Conservation (phyloP, 1,140 invertebrate species). For the Agraylea sexmaculata region DNA sequence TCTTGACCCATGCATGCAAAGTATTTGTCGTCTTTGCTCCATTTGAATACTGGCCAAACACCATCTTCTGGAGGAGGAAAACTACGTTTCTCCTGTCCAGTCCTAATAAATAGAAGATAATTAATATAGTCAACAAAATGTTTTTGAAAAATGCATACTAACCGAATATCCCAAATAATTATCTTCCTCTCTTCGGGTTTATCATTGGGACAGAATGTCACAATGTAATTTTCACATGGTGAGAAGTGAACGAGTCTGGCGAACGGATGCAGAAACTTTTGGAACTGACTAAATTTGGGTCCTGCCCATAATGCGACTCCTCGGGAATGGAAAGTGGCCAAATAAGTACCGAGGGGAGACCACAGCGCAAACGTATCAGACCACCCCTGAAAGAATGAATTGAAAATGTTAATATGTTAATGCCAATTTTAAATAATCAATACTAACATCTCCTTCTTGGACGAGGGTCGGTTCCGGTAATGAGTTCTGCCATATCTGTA, state of each 20-base stretch:
- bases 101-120: constrained; percentile 33
- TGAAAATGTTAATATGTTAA: neutral
- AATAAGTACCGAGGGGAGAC: constrained; percentile 93
- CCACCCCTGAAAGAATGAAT: constrained; percentile 58
- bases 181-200: constrained; percentile 60
- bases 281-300: constrained; percentile 81
- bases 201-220: constrained; percentile 75
- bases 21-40: constrained; percentile 95
- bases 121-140: neutral
- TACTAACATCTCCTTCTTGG: constrained; percentile 68
- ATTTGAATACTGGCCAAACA: constrained; percentile 89
- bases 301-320: constrained; percentile 97
- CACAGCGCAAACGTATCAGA: constrained; percentile 92
- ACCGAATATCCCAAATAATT: constrained; percentile 89
- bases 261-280: constrained; percentile 79
- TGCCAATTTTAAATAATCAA: constrained; percentile 1
- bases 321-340: constrained; percentile 89
- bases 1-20: constrained; percentile 83
- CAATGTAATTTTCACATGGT: constrained; percentile 92
- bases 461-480: constrained; percentile 74
- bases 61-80: constrained; percentile 74
- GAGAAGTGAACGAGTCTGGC: constrained; percentile 97
- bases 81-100: constrained; percentile 82
- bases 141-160: constrained; percentile 13
- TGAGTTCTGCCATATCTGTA: constrained; percentile 84